Base-by-base conservation (phyloP, 2,113 vertebrate species). In the Sigmodon hispidus region DNA sequence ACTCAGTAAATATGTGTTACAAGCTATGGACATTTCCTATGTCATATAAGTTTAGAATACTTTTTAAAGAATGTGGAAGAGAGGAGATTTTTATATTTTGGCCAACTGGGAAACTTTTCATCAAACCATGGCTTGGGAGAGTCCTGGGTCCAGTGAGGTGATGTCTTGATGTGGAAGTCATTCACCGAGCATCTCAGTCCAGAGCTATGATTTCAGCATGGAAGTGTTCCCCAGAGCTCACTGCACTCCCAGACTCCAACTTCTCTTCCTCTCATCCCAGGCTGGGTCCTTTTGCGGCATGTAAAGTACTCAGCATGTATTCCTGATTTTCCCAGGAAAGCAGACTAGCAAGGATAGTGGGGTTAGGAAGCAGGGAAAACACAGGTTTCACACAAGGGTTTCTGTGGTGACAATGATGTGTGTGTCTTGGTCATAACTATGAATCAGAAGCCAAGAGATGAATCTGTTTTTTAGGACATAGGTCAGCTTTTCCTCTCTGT, bases 251-350 rank as follows among this genome's bases (percentile, higher is more conserved):
- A 91, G 70, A 93, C 83, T 95, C 79, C 91, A 73, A 70, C 63
- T 87, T 75, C 43, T 59, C 89, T 63, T 95, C 92, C 48, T 95
- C 95, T 87, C 93, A 95, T 79, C 69, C 65, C 63, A 73, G 90
- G 40, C 93, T 79, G 81, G 76, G 87, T 94, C 89, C n/a, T 93
- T 97, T 80, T 90, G 84, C 65, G 96, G 36, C 79, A 48, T 93
- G 87, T 81, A 88, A 92, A 94, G 57, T 36, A 50, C 50, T 16
- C 65, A 80, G 52, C 36, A 90, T 89, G 83, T 92, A 59, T 84
- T 94, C 40, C 70, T 67, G 3, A 3, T 43, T 36, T 36, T 19
- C 69, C 17, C 57, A 45, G 19, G 22, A 95, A 59, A n/a, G n/a
- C 24, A 52, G 83, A 89, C 88, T 59, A 83, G 31, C 50, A 50